These are phyloP conservation scores for Wiebesia pumilae DNA, from an alignment of 1,140 invertebrate species.

Conservation along the genomic window DNA sequence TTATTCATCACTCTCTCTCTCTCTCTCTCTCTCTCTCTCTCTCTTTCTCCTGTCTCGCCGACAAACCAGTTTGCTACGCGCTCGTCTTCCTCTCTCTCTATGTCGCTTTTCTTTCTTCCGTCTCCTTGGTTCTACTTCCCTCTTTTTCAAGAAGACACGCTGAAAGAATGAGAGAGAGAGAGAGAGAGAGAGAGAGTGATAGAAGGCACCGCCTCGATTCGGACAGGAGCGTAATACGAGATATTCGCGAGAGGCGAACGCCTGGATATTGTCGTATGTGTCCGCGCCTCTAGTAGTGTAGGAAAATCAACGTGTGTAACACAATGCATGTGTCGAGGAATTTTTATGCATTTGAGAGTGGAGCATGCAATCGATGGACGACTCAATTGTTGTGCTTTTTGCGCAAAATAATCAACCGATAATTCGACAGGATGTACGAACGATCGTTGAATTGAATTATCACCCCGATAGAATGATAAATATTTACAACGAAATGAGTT, in stretches of 20 bases:
- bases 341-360: not conserved
- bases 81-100: not conserved
- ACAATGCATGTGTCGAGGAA: not conserved
- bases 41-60: not conserved
- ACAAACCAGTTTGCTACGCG: conserved; percentile 38
- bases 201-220: conserved; percentile 47
- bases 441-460: not conserved
- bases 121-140: conserved; percentile 26
- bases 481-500: no score
- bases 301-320: not conserved
- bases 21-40: not conserved
- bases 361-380: not conserved
- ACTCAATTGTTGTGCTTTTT: not conserved
- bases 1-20: not conserved
- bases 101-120: conserved; percentile 34
- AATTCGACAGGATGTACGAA: not conserved
- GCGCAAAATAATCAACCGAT: no score
- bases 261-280: not conserved
- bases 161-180: not conserved
- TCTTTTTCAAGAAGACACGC: conserved; percentile 20
- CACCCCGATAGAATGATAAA: no score
- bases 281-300: not conserved
- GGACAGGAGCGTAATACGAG: conserved; percentile 47
- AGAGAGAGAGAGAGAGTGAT: not conserved
- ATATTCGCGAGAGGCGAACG: conserved; percentile 13